phyloP scores from a whole-genome alignment of 1,140 invertebrate genomes.

The Bombus pyrosoma region DNA sequence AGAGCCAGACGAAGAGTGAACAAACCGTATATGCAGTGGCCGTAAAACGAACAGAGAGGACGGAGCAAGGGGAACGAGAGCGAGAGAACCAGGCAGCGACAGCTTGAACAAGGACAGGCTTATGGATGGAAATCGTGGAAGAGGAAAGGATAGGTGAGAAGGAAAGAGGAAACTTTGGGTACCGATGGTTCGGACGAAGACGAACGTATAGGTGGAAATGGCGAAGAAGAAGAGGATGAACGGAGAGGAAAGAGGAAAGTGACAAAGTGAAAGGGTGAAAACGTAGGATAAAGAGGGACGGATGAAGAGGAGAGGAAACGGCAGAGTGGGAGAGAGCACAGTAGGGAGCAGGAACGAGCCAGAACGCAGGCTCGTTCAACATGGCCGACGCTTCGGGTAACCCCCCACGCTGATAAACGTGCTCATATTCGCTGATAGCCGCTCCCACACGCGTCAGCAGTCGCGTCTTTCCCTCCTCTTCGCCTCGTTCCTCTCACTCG shows the following conservation, averaged over 20 bases:
- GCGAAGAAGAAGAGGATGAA: neutral
- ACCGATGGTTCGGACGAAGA: neutral
- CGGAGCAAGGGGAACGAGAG: neutral
- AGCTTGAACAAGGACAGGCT: neutral
- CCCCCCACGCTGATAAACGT: slow-evolving; percentile 58
- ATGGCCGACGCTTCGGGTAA: slow-evolving; percentile 72
- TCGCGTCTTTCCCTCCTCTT: slow-evolving; percentile 54
- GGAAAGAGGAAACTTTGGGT: neutral
- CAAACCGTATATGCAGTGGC: neutral
- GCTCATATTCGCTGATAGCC: slow-evolving; percentile 64
- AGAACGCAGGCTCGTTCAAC: slow-evolving; percentile 77
- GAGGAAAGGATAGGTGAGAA: neutral
- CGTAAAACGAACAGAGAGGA: slow-evolving; percentile 45
- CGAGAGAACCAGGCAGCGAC: neutral
- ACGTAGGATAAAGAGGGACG: neutral
- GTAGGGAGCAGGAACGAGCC: slow-evolving; percentile 63
- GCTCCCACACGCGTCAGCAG: slow-evolving; percentile 53
- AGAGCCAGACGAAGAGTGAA: neutral
- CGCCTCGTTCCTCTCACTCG: slow-evolving; percentile 45
- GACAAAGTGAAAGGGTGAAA: neutral
- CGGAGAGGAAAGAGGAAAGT: neutral
- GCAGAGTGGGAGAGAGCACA: slow-evolving; percentile 15
- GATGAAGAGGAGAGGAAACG: slow-evolving; percentile 19
- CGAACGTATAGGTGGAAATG: too few species aligned
- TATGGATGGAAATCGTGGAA: neutral